These are phyloP conservation scores for Leucania comma DNA, from an alignment of 2,888 invertebrate species.

Conservation along the genomic window DNA sequence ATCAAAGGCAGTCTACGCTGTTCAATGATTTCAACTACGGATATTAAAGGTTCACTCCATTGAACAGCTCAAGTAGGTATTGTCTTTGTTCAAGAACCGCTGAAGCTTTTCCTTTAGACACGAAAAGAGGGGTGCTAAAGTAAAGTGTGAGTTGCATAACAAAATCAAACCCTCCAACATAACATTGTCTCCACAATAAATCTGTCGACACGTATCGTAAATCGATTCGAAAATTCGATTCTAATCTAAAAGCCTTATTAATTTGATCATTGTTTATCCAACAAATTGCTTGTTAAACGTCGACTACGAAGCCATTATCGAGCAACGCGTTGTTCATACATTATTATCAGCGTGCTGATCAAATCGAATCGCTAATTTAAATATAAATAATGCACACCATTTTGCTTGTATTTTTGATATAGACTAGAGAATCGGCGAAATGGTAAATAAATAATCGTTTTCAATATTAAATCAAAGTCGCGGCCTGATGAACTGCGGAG, in stretches of 20 bases:
- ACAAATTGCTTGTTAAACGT: constrained; percentile 39
- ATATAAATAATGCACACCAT: constrained; percentile 32
- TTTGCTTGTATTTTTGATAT: constrained; percentile 14
- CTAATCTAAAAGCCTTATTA: constrained; percentile 38
- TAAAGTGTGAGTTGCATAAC: constrained; percentile 27
- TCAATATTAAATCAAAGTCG: constrained; percentile 38
- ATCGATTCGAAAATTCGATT: constrained; percentile 32
- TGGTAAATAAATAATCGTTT: constrained; percentile 35
- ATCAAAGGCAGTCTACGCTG: constrained; percentile 30
- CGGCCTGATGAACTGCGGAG: constrained; percentile 26
- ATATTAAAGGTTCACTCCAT: constrained; percentile 20
- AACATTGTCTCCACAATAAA: constrained; percentile 25
- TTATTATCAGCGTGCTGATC: constrained; percentile 40
- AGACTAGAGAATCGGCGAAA: constrained; percentile 11
- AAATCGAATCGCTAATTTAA: constrained; percentile 38
- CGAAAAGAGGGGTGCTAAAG: constrained; percentile 4
- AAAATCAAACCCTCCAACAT: constrained; percentile 4
- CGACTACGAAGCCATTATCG: constrained; percentile 45
- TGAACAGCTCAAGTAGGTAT: constrained; percentile 28
- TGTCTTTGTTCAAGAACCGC: constrained; percentile 29
- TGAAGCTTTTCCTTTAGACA: constrained; percentile 18
- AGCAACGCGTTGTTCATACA: constrained; percentile 21
- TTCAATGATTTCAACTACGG: constrained; percentile 41
- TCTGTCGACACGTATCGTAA: constrained; percentile 16
- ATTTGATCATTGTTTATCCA: constrained; percentile 45